These are phyloP conservation scores for Phymastichus coffea DNA, from an alignment of 1,140 invertebrate species.

Conservation along the genomic window DNA sequence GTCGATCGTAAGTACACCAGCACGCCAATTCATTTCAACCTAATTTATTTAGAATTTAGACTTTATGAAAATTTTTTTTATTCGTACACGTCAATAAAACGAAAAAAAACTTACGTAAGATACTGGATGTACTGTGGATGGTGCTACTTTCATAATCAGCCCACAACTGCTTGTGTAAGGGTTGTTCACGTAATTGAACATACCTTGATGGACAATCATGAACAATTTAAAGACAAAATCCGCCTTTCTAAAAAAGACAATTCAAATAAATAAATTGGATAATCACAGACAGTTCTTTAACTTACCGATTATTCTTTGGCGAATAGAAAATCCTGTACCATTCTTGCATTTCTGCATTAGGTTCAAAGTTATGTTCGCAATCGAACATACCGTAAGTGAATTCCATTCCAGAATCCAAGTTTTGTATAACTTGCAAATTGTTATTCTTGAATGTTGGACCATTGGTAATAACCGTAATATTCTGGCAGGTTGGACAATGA, in stretches of 20 bases:
- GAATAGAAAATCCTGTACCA: constrained; percentile 21
- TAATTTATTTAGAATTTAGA: background rate
- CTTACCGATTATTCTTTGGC: background rate
- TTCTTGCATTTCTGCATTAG: constrained; percentile 17
- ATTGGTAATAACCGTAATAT: constrained; percentile 38
- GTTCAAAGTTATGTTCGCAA: constrained; percentile 40
- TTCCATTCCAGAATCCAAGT: constrained; percentile 42
- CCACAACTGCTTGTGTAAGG: constrained; percentile 36
- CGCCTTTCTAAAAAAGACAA: background rate
- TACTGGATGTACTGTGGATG: constrained; percentile 34
- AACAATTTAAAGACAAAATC: background rate
- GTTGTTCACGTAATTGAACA: constrained; percentile 30
- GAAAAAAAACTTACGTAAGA: constrained; percentile 29
- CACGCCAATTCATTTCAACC: constrained; percentile 35
- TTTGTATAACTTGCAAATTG: constrained; percentile 25
- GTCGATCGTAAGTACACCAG: no score
- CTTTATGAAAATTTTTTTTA: no score
- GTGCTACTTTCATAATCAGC: constrained; percentile 31
- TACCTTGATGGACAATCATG: background rate
- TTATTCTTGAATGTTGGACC: constrained; percentile 36
- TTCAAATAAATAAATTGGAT: background rate
- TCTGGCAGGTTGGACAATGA: constrained; percentile 39
- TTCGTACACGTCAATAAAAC: background rate
- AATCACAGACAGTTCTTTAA: background rate
- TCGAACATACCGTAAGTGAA: constrained; percentile 38